Evolutionary conservation across 2,888 invertebrate genomes (phyloP).

Genomic region (Calephelis perditalis): DNA sequence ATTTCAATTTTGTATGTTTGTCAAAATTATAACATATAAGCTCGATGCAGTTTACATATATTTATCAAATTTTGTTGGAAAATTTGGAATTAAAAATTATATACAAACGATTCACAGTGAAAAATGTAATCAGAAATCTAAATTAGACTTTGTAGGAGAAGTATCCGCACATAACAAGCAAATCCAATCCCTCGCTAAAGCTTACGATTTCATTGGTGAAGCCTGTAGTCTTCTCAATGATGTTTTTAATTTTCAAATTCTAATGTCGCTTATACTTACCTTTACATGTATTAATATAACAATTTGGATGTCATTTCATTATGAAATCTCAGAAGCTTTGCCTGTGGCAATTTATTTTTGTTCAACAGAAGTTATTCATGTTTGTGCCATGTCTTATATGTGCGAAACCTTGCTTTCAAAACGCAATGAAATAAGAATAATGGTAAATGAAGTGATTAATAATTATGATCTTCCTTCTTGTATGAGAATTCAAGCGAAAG

Average conservation of each 20-base stretch:
- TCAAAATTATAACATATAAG: slow-evolving; percentile 24
- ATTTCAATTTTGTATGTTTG: slow-evolving; percentile 39
- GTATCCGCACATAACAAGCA: slow-evolving; percentile 14
- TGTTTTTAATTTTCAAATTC: slow-evolving; percentile 21
- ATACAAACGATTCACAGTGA: not conserved
- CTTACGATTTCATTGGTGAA: slow-evolving; percentile 29
- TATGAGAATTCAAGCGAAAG: too few species aligned
- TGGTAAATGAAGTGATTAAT: too few species aligned
- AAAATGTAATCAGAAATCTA: not conserved
- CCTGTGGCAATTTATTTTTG: not conserved
- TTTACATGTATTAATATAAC: not conserved
- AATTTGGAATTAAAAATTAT: not conserved
- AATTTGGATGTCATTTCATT: not conserved
- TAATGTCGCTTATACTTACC: not conserved
- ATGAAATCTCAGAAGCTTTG: not conserved
- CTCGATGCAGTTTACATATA: too few species aligned
- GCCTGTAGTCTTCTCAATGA: slow-evolving; percentile 43
- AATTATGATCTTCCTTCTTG: too few species aligned
- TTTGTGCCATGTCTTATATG: not conserved
- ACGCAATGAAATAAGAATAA: not conserved
- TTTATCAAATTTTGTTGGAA: slow-evolving; percentile 36
- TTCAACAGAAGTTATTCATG: not conserved
- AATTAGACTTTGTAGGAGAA: not conserved
- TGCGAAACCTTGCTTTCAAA: not conserved
- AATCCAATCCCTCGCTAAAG: slow-evolving; percentile 34